Evolutionary conservation across 1,140 invertebrate species (phyloP).

Genomic region (Drosophila littoralis): DNA sequence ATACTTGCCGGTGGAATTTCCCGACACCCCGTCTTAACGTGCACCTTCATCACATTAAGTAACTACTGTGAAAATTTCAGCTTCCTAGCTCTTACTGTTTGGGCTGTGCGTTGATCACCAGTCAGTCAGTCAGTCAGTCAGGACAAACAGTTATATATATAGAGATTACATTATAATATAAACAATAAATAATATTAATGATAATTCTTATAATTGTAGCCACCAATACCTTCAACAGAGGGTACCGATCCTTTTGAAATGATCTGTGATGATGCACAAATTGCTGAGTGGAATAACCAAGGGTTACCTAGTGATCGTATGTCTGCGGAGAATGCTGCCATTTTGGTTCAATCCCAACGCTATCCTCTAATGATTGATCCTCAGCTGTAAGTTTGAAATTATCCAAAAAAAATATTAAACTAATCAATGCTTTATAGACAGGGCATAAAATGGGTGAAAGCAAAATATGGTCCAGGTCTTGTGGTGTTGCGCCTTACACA

Average conservation of each 20-base stretch:
- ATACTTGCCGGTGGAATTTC: too few species aligned
- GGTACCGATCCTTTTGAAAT: conserved; percentile 92
- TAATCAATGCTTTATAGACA: conserved; percentile 85
- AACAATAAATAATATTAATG: background rate
- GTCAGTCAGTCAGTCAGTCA: too few species aligned
- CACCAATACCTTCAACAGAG: conserved; percentile 91
- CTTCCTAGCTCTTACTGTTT: too few species aligned
- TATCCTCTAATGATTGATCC: conserved; percentile 99
- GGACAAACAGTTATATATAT: too few species aligned
- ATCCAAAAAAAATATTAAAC: background rate
- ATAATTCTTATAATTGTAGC: conserved; percentile 75
- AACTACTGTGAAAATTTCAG: too few species aligned
- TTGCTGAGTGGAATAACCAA: conserved; percentile 97
- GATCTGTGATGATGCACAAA: conserved; percentile 95
- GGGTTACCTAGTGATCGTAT: conserved; percentile 95
- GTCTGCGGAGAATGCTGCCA: conserved; percentile 97
- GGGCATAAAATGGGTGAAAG: conserved; percentile 98
- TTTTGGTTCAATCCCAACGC: conserved; percentile 93
- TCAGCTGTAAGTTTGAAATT: conserved; percentile 86
- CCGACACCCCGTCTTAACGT: too few species aligned
- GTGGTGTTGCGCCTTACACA: conserved; percentile 91
- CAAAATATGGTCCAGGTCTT: conserved; percentile 89
- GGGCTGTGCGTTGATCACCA: too few species aligned
- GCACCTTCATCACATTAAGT: too few species aligned
- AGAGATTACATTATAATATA: conserved; percentile 5